Evolutionary conservation across 2,113 vertebrate genomes (phyloP), one percentile per base, ranked within the genome.

Genomic region (Empidonax traillii): DNA sequence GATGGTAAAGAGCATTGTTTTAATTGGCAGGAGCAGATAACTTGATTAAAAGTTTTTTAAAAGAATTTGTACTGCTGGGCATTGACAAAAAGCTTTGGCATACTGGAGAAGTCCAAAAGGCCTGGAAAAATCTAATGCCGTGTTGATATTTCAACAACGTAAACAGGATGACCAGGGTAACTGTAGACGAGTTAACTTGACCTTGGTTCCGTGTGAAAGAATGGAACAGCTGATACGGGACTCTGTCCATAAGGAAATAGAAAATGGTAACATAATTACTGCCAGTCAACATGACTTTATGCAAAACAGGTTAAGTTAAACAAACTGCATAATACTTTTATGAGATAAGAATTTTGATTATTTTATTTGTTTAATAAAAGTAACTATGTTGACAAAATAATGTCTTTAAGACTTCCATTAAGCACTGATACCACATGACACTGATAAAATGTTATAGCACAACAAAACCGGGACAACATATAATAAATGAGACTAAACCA

Each of bases 111-210:
- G 44, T 52, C 82, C 75, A 87, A 80, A 55, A 83, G 87, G 63
- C 52, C 65, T 47, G 56, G 63, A 90, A 94, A 95, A 86, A 88
- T 28, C 68, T 31, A 80, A 90, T 20, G 35, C 24, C 0, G 0
- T 43, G 46, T 46, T 77, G 72, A 17, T 93, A 92, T 90, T 94
- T 92, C 56, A 90, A 37, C 69, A 94, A 75, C 2, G 1, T 80
- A 86, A 97, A 94, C 83, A 84, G 83, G 75, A 96, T 86, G 88
- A 77, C 75, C 63, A 67, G 25, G 9, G 68, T 88, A 96, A 96
- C 51, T 65, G 79, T 81, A 93, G 83, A 88, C 52, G 82, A 80
- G 55, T 88, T 80, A 81, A 80, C 59, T 27, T 94, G 90, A 96
- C 90, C 92, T 96, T 94, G 65, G 68, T 78, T 94, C 59, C 0